phyloP scores from a whole-genome alignment of 64 coral and sea anemone species.

The Stichodactyla mertensii region DNA sequence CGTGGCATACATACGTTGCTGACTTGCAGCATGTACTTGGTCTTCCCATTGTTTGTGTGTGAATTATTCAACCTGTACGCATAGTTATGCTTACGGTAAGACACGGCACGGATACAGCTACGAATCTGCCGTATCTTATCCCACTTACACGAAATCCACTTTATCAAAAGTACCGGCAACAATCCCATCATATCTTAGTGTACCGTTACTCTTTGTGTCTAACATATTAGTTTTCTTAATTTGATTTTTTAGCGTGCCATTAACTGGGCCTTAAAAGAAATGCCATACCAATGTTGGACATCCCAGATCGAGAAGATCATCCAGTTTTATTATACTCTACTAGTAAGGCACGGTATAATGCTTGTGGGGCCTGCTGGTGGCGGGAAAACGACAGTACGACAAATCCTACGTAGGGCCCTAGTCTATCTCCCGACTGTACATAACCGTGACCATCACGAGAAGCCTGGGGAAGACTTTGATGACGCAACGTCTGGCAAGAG shows the following conservation, averaged over 20 bases:
- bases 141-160: too few species aligned
- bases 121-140: too few species aligned
- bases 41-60: too few species aligned
- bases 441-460: conserved; percentile 44
- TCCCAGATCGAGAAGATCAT: conserved; percentile 82
- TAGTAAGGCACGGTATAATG: conserved; percentile 80
- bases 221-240: not conserved
- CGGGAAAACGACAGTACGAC: conserved; percentile 80
- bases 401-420: conserved; percentile 75
- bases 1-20: too few species aligned
- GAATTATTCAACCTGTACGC: too few species aligned
- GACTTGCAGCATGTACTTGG: too few species aligned
- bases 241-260: conserved; percentile 33
- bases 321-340: conserved; percentile 70
- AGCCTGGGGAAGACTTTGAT: conserved; percentile 18
- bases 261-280: conserved; percentile 48
- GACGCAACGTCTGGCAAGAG: conserved; percentile 41
- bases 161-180: too few species aligned
- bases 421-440: conserved; percentile 65
- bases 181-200: too few species aligned
- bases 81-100: too few species aligned
- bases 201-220: not conserved
- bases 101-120: too few species aligned
- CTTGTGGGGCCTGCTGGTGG: conserved; percentile 85
- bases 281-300: conserved; percentile 57